These are phyloP conservation scores for Colostygia pectinataria DNA, from an alignment of 2,888 invertebrate species.

Conservation along the genomic window DNA sequence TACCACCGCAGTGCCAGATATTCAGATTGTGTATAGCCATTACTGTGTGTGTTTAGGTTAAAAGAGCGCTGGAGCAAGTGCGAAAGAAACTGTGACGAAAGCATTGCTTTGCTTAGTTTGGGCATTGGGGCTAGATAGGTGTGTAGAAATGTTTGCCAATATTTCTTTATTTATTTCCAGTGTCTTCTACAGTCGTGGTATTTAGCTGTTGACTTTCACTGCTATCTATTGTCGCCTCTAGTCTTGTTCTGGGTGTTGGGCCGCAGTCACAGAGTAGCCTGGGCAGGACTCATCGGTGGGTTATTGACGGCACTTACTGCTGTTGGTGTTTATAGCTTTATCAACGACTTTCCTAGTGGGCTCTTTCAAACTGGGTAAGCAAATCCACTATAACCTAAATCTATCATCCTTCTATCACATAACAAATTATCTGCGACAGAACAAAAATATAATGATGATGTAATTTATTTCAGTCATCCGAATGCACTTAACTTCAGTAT, in stretches of 20 bases:
- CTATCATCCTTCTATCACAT: background rate
- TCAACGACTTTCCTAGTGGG: constrained; percentile 26
- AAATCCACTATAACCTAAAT: background rate
- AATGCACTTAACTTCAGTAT: constrained; percentile 27
- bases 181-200: constrained; percentile 56
- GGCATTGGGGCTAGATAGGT: too few species aligned
- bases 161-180: constrained; percentile 38
- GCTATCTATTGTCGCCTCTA: constrained; percentile 53
- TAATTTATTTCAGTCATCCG: constrained; percentile 24
- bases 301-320: constrained; percentile 27
- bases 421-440: background rate
- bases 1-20: too few species aligned
- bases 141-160: background rate
- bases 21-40: too few species aligned
- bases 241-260: constrained; percentile 50
- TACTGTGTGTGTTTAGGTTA: too few species aligned
- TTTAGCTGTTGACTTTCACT: constrained; percentile 48
- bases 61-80: too few species aligned
- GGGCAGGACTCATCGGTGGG: constrained; percentile 41
- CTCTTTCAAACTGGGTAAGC: constrained; percentile 29
- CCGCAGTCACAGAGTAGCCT: constrained; percentile 40
- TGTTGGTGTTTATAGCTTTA: constrained; percentile 35
- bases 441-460: too few species aligned
- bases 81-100: too few species aligned
- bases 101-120: too few species aligned